Conservation (phyloP, 2,797 vertebrate species). For the Florisuga fusca region DNA sequence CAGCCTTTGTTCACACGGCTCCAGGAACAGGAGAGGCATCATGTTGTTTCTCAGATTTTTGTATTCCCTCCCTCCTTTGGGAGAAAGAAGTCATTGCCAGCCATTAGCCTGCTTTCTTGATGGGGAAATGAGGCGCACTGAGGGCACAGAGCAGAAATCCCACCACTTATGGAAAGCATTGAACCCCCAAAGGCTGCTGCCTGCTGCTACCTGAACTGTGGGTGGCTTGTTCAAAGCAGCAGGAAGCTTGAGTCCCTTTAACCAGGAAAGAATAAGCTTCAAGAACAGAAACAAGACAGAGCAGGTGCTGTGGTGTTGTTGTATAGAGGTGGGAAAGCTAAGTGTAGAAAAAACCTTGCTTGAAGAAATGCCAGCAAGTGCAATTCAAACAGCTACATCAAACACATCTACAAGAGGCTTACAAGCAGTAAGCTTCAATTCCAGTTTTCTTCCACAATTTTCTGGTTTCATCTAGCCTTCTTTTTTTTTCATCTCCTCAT, state of each 20-base stretch:
- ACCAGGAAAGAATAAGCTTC: background rate
- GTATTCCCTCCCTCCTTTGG: background rate
- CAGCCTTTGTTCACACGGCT: background rate
- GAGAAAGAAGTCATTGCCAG: background rate
- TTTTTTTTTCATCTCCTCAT: background rate
- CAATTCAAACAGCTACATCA: background rate
- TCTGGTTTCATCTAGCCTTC: background rate
- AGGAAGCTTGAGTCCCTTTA: background rate
- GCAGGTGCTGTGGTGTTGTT: background rate
- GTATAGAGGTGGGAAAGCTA: background rate
- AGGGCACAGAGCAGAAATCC: background rate
- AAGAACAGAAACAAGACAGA: background rate
- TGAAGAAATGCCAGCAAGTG: background rate
- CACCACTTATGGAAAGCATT: background rate
- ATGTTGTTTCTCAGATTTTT: background rate
- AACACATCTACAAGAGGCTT: background rate
- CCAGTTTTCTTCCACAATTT: background rate
- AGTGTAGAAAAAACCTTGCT: background rate
- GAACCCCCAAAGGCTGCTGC: background rate
- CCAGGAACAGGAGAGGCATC: slow-evolving; percentile 1
- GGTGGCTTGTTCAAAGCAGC: background rate
- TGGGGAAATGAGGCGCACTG: background rate
- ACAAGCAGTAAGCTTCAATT: background rate
- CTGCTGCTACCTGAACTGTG: background rate
- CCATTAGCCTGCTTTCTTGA: background rate